These are phyloP conservation scores for Ctenomys sociabilis DNA, from an alignment of 2,113 vertebrate species.

Conservation along the genomic window DNA sequence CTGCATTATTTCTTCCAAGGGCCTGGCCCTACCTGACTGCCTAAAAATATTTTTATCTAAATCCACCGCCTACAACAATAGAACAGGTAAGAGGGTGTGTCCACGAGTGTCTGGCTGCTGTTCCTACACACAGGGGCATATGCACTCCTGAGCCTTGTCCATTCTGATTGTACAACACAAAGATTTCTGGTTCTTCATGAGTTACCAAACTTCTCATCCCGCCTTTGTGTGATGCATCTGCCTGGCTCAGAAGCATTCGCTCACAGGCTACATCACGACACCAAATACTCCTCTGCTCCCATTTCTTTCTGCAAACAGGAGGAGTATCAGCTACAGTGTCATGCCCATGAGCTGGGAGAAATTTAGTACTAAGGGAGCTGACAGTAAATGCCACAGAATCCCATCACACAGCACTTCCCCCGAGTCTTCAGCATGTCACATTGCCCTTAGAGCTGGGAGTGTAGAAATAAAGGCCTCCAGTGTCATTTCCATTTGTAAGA, in stretches of 20 bases:
- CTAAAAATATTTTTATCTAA: no score
- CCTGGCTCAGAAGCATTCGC: no score
- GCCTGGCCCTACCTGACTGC: no score
- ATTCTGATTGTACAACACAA: neutral
- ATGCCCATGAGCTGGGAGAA: neutral
- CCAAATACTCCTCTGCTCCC: neutral
- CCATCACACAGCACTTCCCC: neutral
- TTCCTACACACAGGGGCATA: no score
- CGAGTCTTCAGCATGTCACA: neutral
- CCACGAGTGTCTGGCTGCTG: no score
- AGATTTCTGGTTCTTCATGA: neutral
- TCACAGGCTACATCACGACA: neutral
- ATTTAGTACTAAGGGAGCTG: neutral
- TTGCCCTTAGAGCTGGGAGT: neutral
- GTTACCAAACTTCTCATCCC: neutral
- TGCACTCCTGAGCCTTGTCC: neutral
- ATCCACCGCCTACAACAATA: no score
- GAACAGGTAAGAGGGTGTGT: neutral
- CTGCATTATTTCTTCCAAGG: no score
- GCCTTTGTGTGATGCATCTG: neutral
- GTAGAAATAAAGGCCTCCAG: constrained; percentile 23
- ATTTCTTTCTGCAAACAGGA: neutral
- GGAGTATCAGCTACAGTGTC: no score
- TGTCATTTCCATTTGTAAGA: neutral
- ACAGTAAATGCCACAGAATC: neutral